Evolutionary conservation across 2,888 invertebrate genomes (phyloP).

Genomic region (Acanthosepion lycidas): DNA sequence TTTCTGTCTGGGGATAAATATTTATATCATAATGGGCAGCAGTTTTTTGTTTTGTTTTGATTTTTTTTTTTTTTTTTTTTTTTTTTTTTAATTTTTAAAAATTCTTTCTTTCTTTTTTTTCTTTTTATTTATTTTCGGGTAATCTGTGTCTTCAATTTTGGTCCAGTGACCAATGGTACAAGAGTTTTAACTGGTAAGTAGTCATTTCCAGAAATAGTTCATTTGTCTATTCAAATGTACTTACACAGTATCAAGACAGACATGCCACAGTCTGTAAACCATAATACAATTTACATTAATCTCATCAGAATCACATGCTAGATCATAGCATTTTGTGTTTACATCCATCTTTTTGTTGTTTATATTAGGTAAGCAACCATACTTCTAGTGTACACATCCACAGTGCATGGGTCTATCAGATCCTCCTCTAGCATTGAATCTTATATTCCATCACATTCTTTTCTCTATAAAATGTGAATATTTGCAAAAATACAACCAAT

Average conservation of each 20-base stretch:
- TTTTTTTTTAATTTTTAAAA: neutral
- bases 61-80: neutral
- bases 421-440: neutral
- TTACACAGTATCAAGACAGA: neutral
- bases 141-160: neutral
- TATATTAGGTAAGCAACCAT: neutral
- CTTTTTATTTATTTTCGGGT: neutral
- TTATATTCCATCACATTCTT: neutral
- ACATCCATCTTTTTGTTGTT: neutral
- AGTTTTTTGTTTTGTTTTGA: neutral
- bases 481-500: too few relatives aligned
- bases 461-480: too few relatives aligned
- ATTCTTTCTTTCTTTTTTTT: neutral
- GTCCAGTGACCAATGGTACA: conserved; percentile 13
- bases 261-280: conserved; percentile 17
- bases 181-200: conserved; percentile 4
- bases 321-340: neutral
- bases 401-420: conserved; percentile 17
- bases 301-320: neutral
- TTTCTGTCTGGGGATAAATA: conserved; percentile 6
- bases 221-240: neutral
- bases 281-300: neutral
- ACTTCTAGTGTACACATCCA: neutral
- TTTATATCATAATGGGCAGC: conserved; percentile 33
- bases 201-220: neutral